Conservation (phyloP, 2,888 invertebrate genomes). For the Arenicola marina region DNA sequence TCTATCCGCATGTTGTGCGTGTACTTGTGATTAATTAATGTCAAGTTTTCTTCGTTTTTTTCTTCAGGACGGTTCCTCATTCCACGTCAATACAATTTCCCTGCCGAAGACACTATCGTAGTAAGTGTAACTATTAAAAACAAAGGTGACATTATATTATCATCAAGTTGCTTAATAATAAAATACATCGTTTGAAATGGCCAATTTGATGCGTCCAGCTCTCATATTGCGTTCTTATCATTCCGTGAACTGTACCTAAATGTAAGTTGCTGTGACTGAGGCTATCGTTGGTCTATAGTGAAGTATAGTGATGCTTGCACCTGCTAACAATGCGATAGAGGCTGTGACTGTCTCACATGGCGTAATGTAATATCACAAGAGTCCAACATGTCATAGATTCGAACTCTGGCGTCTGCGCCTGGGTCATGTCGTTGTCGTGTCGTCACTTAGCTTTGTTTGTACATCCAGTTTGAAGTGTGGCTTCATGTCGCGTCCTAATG, state of each 20-base stretch:
- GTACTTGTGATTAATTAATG: not conserved
- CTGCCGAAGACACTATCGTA: conserved; percentile 66
- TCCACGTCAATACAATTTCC: conserved; percentile 66
- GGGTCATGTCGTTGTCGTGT: not conserved
- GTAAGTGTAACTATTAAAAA: conserved; percentile 62
- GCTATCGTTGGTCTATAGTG: not conserved
- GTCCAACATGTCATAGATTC: too few species aligned
- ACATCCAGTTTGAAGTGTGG: conserved; percentile 11
- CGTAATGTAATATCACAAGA: not conserved
- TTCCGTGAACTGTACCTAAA: too few species aligned
- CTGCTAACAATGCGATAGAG: too few species aligned
- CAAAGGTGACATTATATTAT: not conserved
- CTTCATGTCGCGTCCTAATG: conserved; percentile 46
- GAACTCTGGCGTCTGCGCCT: not conserved
- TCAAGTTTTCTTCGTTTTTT: not conserved
- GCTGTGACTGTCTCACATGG: not conserved
- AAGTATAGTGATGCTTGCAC: not conserved
- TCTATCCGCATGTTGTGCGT: too few species aligned
- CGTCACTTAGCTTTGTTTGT: not conserved
- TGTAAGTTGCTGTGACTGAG: not conserved
- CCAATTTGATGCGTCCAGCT: too few species aligned
- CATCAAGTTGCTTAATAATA: not conserved
- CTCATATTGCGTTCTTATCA: too few species aligned
- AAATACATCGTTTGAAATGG: too few species aligned
- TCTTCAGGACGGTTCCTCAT: conserved; percentile 66